phyloP scores from a whole-genome alignment of 2,797 vertebrate genomes.

The Pelochelys cantorii region DNA sequence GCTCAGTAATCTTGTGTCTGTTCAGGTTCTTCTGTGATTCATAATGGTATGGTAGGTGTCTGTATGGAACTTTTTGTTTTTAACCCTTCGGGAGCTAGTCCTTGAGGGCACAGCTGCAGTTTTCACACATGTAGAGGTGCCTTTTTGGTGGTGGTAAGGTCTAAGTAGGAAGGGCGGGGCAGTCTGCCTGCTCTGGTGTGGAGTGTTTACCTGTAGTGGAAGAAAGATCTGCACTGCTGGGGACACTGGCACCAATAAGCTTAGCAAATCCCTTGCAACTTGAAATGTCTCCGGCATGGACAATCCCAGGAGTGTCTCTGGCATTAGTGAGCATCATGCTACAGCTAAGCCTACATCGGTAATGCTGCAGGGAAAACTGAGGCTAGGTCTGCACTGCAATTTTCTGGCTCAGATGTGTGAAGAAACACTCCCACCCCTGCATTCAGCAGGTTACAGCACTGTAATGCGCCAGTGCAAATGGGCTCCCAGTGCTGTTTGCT shows the following conservation, averaged over 20 bases:
- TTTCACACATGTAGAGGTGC: slow-evolving; percentile 12
- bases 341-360: slow-evolving; percentile 17
- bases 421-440: too few species aligned
- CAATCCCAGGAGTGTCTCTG: too few species aligned
- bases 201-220: too few species aligned
- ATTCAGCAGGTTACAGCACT: too few species aligned
- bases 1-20: not conserved
- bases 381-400: too few species aligned
- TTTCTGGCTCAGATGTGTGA: too few species aligned
- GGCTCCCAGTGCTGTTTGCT: too few species aligned
- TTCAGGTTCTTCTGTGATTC: not conserved
- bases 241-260: too few species aligned
- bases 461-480: too few species aligned
- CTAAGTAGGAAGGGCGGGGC: not conserved
- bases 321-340: not conserved
- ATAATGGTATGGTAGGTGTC: not conserved
- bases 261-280: too few species aligned
- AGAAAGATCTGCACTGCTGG: too few species aligned
- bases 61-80: not conserved
- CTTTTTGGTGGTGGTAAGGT: slow-evolving; percentile 10
- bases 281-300: too few species aligned
- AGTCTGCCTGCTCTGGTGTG: not conserved
- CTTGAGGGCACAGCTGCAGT: slow-evolving; percentile 67
- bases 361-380: not conserved
- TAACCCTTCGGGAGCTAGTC: slow-evolving; percentile 20